Evolutionary conservation across 1,140 invertebrate genomes (phyloP).

Genomic region (Mycetomoellerius zeteki): DNA sequence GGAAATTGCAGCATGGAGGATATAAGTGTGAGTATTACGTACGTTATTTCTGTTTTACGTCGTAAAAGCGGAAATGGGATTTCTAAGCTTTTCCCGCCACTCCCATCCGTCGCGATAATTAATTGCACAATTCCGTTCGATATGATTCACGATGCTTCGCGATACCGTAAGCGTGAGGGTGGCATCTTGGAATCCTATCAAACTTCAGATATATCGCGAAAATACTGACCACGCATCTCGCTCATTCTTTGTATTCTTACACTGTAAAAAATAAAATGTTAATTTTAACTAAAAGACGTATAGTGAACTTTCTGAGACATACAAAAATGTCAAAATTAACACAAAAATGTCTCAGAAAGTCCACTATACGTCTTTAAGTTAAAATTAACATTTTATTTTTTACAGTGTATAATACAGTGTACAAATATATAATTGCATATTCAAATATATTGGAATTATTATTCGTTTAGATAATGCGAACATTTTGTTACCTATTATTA

Average conservation of each 20-base stretch:
- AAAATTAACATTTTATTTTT: too few species aligned
- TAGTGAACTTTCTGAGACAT: too few species aligned
- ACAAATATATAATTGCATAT: background rate
- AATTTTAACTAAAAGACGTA: too few species aligned
- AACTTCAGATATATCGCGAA: background rate
- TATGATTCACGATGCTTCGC: constrained; percentile 13
- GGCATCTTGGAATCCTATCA: background rate
- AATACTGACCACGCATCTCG: background rate
- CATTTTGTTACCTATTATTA: background rate
- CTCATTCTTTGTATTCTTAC: background rate
- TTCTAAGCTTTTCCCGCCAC: background rate
- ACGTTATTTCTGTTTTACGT: background rate
- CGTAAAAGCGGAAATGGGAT: constrained; percentile 24
- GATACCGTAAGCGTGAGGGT: background rate
- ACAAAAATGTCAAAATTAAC: too few species aligned
- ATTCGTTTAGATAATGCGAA: too few species aligned
- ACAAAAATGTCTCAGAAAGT: too few species aligned
- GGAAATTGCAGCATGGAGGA: constrained; percentile 83
- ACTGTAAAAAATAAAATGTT: too few species aligned
- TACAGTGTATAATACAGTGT: background rate
- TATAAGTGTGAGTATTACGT: constrained; percentile 82
- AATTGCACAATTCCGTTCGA: background rate
- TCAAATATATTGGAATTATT: background rate
- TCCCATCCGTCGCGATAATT: background rate
- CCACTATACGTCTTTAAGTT: too few species aligned